Evolutionary conservation across 1,140 invertebrate genomes (phyloP), one percentile per base, ranked within the genome.

Genomic region (Leptoteleia sp.): DNA sequence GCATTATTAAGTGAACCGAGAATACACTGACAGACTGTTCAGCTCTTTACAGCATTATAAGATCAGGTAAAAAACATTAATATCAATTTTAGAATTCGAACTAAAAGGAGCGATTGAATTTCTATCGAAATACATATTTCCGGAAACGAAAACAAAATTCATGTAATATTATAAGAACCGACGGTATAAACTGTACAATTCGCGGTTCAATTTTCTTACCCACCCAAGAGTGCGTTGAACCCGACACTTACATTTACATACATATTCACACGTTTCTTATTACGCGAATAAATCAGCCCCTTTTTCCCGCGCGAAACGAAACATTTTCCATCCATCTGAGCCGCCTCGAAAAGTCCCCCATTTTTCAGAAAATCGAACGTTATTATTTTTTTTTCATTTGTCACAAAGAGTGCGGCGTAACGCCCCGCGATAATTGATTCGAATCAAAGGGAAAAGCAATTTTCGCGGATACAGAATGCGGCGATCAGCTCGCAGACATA

Each of bases 401-500:
- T 22, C 19, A 22, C 19, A 17, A 12, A 4, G 9, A 27, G 4
- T 29, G 17, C 19, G 15, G 4, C 1, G 9, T 37, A 22, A 22
- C 8, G 9, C 12, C 19, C 5, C n/a, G 11, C 37, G n/a, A 61
- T 45, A 62, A 62, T 62, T 62, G 57, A 38, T 62, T 50, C n/a
- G 16, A 38, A 62, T 62, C 8, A 22, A 54, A 52, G n/a, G 11
- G 37, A 42, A 64, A 47, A 38, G 50, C 37, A 71, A 59, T 61
- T 71, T 61, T 33, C 9, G 16, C 13, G 5, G 38, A 42, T 59
- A 35, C 35, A 45, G 33, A 47, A 48, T 54, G 27, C 17, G 43
- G 19, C 25, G 16, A 57, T 40, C 12, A 19, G 16, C 22, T n/a
- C 35, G 48, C 8, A 54, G 17, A 29, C 12, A 59, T 61, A 75